phyloP scores from a whole-genome alignment of 2,888 invertebrate species.

The Tenthredo scrophulariae region DNA sequence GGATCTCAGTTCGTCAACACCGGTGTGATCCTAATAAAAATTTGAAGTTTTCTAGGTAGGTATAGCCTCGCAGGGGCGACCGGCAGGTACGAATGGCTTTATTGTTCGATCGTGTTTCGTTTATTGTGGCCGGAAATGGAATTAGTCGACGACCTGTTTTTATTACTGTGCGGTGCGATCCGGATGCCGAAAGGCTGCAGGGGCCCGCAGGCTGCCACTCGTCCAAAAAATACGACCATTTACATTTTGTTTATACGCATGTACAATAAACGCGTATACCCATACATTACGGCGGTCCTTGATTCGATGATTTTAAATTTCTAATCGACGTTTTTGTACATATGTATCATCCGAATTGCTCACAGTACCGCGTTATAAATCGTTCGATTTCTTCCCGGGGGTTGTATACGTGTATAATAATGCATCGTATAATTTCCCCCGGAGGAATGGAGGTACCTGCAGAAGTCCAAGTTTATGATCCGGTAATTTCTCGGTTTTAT shows the following conservation, averaged over 20 bases:
- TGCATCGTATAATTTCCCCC: neutral
- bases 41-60: neutral
- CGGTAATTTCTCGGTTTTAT: neutral
- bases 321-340: no score
- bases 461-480: neutral
- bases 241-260: neutral
- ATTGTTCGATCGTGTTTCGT: conserved; percentile 65
- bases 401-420: neutral
- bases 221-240: neutral
- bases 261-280: no score
- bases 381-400: neutral
- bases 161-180: conserved; percentile 29
- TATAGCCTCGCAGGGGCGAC: neutral
- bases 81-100: conserved; percentile 64
- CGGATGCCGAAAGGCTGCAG: conserved; percentile 28
- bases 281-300: no score
- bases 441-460: neutral
- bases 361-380: neutral
- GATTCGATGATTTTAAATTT: no score
- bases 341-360: no score
- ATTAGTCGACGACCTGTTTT: conserved; percentile 58
- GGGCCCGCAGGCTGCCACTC: conserved; percentile 7
- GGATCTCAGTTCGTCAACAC: neutral
- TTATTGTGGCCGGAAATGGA: conserved; percentile 70
- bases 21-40: neutral